These are phyloP conservation scores for Steatornis caripensis DNA, from an alignment of 2,113 vertebrate genomes.

Conservation along the genomic window DNA sequence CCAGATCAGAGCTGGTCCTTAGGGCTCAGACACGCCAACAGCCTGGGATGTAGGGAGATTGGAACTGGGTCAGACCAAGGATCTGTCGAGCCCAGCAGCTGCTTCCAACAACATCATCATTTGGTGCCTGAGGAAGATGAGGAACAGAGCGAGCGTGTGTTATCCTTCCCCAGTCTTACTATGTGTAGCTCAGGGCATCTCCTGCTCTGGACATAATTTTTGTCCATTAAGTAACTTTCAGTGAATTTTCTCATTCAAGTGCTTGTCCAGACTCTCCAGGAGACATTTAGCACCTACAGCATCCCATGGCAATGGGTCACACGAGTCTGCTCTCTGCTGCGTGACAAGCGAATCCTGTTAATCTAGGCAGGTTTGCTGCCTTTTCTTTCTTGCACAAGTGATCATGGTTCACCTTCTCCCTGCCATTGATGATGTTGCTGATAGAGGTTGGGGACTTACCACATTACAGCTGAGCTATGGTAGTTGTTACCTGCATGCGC, in stretches of 20 bases:
- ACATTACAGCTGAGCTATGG: background rate
- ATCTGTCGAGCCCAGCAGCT: background rate
- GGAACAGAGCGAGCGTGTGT: accelerated
- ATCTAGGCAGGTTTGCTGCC: background rate
- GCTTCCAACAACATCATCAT: background rate
- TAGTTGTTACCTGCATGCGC: background rate
- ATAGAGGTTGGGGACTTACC: background rate
- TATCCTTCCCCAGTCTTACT: background rate
- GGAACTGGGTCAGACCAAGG: background rate
- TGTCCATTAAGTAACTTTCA: background rate
- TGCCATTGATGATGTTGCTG: background rate
- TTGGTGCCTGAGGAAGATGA: background rate
- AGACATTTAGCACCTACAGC: background rate
- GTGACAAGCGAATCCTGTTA: accelerated
- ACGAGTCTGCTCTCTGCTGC: accelerated
- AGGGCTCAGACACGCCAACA: accelerated
- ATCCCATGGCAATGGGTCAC: background rate
- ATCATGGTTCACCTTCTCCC: accelerated
- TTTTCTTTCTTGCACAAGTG: background rate
- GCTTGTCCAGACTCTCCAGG: background rate
- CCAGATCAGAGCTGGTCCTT: background rate
- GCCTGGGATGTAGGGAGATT: background rate
- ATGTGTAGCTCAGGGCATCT: background rate
- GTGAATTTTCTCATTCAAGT: background rate
- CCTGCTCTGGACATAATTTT: background rate